Base-by-base conservation (phyloP, 2,888 invertebrate species). In the Ochlodes sylvanus region DNA sequence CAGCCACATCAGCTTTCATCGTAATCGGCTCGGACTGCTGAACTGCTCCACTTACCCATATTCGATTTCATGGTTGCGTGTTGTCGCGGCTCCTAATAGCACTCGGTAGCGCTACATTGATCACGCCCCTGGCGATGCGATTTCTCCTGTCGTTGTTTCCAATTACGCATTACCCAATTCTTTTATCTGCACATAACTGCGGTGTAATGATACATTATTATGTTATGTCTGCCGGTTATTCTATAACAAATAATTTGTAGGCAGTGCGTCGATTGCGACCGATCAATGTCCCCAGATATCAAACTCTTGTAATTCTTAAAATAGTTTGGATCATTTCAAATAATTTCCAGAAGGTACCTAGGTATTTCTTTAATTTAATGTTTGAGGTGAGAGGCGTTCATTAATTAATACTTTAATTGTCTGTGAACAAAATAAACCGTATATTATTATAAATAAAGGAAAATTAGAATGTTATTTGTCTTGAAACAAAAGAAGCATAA, bases 21-120 rank as follows among this genome's bases (percentile, higher is more conserved):
- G 56, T 72, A 68, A 69, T 71, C 65, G 63, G 54, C 65, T 64
- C 68, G 71, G 70, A 44, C 38, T 70, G 71, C 60, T 68, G 71
- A 71, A 44, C 38, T 70, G 71, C 60, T 68, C 74, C 68, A 75
- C 73, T 76, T 75, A 70, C 71, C 72, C 72, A 72, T 74, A 76
- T 75, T 68, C 34, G 69, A 65, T 69, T 67, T 65, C 70, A 52
- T 41, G 69, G 66, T 73, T 65, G 71, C 68, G 71, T 72, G 73
- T 58, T 58, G 56, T 63, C 52, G 32, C 38, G 6, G 68, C 63
- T 69, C 63, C 62, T 38, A 66, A 65, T 62, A 68, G 38, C 57
- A 62, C 42, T 27, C 63, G 56, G 63, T 70, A 70, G 69, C 69
- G 72, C 69, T 68, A 71, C 72, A 72, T 73, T 72, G 70, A 72